Evolutionary conservation across 1,140 invertebrate genomes (phyloP).

Genomic region (Drosophila oshimai): DNA sequence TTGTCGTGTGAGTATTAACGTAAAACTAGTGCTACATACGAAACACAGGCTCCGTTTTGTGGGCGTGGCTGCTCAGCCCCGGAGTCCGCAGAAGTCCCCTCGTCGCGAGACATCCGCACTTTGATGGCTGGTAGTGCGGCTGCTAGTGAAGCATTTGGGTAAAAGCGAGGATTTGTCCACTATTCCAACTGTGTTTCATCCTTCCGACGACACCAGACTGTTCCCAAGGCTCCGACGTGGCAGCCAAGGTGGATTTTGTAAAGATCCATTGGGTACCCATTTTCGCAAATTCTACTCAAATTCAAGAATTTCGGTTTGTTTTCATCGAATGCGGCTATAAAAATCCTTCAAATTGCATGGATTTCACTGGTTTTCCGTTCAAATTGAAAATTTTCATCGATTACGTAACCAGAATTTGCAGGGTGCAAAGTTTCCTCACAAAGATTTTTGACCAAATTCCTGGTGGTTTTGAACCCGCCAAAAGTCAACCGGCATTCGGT

Average conservation of each 20-base stretch:
- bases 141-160: slow-evolving; percentile 23
- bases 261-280: slow-evolving; percentile 86
- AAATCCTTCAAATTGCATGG: slow-evolving; percentile 52
- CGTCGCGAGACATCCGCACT: slow-evolving; percentile 55
- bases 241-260: slow-evolving; percentile 82
- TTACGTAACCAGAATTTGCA: slow-evolving; percentile 75
- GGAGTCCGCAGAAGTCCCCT: slow-evolving; percentile 54
- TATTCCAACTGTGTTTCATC: slow-evolving; percentile 67
- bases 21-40: slow-evolving; percentile 35
- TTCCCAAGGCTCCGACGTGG: slow-evolving; percentile 52
- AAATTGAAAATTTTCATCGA: slow-evolving; percentile 64
- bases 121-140: slow-evolving; percentile 2
- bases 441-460: slow-evolving; percentile 44
- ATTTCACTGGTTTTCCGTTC: slow-evolving; percentile 38
- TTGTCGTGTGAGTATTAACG: slow-evolving; percentile 64
- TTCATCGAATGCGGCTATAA: slow-evolving; percentile 59
- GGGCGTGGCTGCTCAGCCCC: slow-evolving; percentile 65
- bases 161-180: slow-evolving; percentile 40
- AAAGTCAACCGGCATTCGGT: slow-evolving; percentile 15
- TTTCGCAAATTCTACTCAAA: slow-evolving; percentile 89
- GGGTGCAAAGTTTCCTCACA: slow-evolving; percentile 62
- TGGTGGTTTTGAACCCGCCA: slow-evolving; percentile 36
- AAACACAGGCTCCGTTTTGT: slow-evolving; percentile 35
- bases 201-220: slow-evolving; percentile 36
- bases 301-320: slow-evolving; percentile 73